A percentile compares a stretch with the other conserved stretches of the same genome.
Conservation (phyloP, 2,888 invertebrate genomes). For the Cheilosia pagana region DNA sequence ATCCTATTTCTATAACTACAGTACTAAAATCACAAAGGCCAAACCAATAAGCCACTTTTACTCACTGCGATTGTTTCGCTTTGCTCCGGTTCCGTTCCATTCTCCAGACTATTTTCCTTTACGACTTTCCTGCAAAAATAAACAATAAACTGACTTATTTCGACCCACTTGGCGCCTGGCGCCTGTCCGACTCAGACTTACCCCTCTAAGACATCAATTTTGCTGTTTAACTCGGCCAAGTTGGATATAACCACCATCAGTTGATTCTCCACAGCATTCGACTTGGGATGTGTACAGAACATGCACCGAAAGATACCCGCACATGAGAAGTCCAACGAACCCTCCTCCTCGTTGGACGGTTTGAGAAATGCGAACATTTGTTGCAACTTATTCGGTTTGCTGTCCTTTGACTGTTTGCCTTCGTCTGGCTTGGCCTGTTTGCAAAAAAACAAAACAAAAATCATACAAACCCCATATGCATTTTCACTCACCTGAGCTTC, state of each 20-base stretch:
- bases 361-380: constrained; percentile 78
- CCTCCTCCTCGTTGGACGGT: constrained; percentile 82
- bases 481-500: constrained; percentile 56
- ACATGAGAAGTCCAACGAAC: constrained; percentile 84
- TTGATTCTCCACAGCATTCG: constrained; percentile 83
- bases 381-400: constrained; percentile 67
- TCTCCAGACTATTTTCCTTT: constrained; percentile 37
- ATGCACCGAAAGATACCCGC: constrained; percentile 85
- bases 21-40: not conserved
- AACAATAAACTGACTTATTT: not conserved
- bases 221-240: constrained; percentile 83
- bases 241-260: constrained; percentile 83
- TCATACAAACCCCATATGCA: not conserved
- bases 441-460: not conserved
- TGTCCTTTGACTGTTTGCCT: constrained; percentile 45
- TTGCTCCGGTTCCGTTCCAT: not conserved
- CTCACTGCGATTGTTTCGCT: constrained; percentile 23
- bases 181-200: constrained; percentile 63
- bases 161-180: not conserved
- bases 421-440: constrained; percentile 70
- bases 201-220: constrained; percentile 84
- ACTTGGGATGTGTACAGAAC: constrained; percentile 84
- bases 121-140: constrained; percentile 32
- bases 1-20: too few relatives aligned
- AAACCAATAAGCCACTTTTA: not conserved